phyloP scores from a whole-genome alignment of 2,888 invertebrate species.

The Andrena camellia region DNA sequence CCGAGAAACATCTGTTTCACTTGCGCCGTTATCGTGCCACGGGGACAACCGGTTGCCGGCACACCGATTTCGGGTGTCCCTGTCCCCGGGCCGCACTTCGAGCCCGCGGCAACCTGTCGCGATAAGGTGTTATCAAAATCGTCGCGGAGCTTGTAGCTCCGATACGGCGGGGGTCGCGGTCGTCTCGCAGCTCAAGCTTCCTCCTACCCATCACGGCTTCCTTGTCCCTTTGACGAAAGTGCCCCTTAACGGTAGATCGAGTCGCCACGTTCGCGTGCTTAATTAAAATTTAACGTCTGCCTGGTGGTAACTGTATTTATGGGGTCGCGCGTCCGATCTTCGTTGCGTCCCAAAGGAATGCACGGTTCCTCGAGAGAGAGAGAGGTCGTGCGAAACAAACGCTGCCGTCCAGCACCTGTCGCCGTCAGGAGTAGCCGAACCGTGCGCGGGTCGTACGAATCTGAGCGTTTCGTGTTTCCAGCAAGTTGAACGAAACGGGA shows the following conservation, averaged over 20 bases:
- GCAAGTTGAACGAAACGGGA: not conserved
- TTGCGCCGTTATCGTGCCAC: constrained; percentile 65
- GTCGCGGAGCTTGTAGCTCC: constrained; percentile 5
- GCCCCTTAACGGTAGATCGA: constrained; percentile 12
- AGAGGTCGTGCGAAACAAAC: constrained; percentile 46
- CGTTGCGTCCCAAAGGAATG: constrained; percentile 32
- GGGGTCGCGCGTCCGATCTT: constrained; percentile 23
- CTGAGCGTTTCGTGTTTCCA: not conserved
- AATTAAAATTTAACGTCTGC: constrained; percentile 55
- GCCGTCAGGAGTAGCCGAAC: constrained; percentile 25
- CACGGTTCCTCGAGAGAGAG: constrained; percentile 24
- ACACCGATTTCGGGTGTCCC: constrained; percentile 64
- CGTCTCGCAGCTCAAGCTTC: not conserved
- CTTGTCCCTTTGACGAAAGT: constrained; percentile 1
- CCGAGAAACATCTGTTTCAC: constrained; percentile 64
- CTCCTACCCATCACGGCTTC: too few relatives aligned
- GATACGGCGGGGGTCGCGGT: not conserved
- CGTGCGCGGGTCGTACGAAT: not conserved
- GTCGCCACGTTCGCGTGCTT: constrained; percentile 35
- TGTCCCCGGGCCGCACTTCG: constrained; percentile 19
- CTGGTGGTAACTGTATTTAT: constrained; percentile 38
- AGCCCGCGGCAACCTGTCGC: constrained; percentile 15
- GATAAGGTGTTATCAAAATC: constrained; percentile 34
- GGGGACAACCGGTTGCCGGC: constrained; percentile 75
- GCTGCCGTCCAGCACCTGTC: constrained; percentile 62